Base-by-base conservation (phyloP, 2,797 vertebrate genomes). In the Pempheris klunzingeri region DNA sequence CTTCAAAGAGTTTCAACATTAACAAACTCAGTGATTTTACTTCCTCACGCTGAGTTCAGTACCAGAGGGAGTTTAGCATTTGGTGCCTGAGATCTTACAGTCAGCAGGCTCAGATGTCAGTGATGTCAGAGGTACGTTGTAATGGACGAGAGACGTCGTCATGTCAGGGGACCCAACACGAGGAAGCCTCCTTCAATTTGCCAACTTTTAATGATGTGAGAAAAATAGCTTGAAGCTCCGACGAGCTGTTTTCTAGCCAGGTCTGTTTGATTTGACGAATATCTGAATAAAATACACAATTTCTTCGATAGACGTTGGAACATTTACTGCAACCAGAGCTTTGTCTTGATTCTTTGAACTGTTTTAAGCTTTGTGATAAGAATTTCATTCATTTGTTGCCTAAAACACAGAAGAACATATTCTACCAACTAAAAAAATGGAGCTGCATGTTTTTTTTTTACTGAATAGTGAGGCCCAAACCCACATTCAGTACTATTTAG, bases 1-100 rank as follows among this genome's bases (percentile, higher is more conserved):
- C 59, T 53, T 66, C 67, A 41, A 26, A 70, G 66, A 60, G 61
- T 55, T 6, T 0, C 38, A 32, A 22, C 26, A 46, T 55, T 17
- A 47, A 59, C 36, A 13, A 12, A 50, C 6, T 34, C 41, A 62
- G 39, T 24, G 15, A 20, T 17, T 12, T 44, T 1, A 55, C 38
- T 20, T 24, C 24, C 2, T 47, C 4, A 17, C 39, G 41, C 46
- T 54, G 22, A 54, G 20, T 28, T 24, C 24, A 24, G 18, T 15
- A 43, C 18, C 18, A 54, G 26, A n/a, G 5, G 41, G 54, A 30
- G 46, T 44, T 41, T 13, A 15, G 5, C 30, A 46, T 58, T 46
- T 46, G 20, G 4, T 46, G 34, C 34, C 24, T 67, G 50, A 12
- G 38, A 68, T 57, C 39, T 43, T 32, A n/a, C 17, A 32, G 2